A percentile compares a stretch with the other conserved stretches of the same genome.
Conservation (phyloP, 2,888 invertebrate species). For the Petrolisthes manimaculis region DNA sequence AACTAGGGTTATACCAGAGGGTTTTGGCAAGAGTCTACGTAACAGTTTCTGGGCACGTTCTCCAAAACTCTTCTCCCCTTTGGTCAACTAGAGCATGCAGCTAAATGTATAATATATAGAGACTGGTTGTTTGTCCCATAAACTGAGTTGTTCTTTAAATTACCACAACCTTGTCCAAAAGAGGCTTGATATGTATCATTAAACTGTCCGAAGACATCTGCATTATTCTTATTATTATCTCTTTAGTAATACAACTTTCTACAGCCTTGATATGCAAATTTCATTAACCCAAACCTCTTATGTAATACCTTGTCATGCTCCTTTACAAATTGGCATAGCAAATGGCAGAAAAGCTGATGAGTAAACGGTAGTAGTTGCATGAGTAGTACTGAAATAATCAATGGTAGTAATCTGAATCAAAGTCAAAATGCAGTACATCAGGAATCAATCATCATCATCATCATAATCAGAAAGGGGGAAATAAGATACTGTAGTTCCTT, state of each 20-base stretch:
- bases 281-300: constrained; percentile 61
- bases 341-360: constrained; percentile 65
- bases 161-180: constrained; percentile 62
- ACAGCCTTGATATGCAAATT: constrained; percentile 58
- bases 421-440: constrained; percentile 61
- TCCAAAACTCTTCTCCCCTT: neutral
- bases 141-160: constrained; percentile 42
- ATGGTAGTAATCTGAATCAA: constrained; percentile 56
- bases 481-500: constrained; percentile 45
- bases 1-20: constrained; percentile 21
- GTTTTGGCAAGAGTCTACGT: constrained; percentile 5
- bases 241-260: constrained; percentile 50
- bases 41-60: constrained; percentile 4
- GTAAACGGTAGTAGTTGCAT: constrained; percentile 63
- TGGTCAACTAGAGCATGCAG: constrained; percentile 49
- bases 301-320: constrained; percentile 65
- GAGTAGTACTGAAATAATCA: constrained; percentile 60
- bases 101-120: constrained; percentile 26
- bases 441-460: constrained; percentile 33
- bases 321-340: constrained; percentile 65
- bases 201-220: constrained; percentile 24
- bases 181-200: constrained; percentile 54
- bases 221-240: no score
- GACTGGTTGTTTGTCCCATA: constrained; percentile 41
- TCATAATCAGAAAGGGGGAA: constrained; percentile 47